phyloP scores from a whole-genome alignment of 2,888 invertebrate genomes.

The Pimpla rufipes region DNA sequence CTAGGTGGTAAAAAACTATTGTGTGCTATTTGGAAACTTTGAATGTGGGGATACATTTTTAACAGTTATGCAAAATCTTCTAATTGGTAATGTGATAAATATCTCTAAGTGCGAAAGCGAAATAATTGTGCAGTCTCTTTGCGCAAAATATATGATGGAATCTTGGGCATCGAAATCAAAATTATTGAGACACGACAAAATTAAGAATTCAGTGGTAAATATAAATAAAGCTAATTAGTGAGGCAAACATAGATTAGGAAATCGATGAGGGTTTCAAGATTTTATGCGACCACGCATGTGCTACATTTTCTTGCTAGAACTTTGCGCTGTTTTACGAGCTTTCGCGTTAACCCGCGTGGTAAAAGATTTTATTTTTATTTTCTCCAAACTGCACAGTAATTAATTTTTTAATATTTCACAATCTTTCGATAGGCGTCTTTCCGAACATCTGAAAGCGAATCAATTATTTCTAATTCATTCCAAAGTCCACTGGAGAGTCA shows the following conservation, averaged over 20 bases:
- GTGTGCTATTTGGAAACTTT: no score
- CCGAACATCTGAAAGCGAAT: no score
- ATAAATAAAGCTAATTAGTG: neutral
- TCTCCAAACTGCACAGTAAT: neutral
- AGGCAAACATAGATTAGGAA: neutral
- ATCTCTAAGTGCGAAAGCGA: no score
- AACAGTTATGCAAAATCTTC: neutral
- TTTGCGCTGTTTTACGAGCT: neutral
- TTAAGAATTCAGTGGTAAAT: no score
- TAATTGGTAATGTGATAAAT: neutral
- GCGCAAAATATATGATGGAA: no score
- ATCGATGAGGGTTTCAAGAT: constrained; percentile 1
- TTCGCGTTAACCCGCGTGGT: neutral
- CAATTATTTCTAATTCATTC: no score
- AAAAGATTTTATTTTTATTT: neutral
- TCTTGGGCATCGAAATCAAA: no score
- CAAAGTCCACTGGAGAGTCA: no score
- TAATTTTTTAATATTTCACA: no score
- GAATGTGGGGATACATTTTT: neutral
- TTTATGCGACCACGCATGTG: neutral
- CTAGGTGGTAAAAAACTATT: neutral
- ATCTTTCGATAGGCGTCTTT: no score
- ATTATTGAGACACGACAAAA: no score
- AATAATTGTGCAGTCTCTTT: no score
- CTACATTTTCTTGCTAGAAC: neutral